Conservation (phyloP, 2,797 vertebrate species). For the Nyctibius grandis region DNA sequence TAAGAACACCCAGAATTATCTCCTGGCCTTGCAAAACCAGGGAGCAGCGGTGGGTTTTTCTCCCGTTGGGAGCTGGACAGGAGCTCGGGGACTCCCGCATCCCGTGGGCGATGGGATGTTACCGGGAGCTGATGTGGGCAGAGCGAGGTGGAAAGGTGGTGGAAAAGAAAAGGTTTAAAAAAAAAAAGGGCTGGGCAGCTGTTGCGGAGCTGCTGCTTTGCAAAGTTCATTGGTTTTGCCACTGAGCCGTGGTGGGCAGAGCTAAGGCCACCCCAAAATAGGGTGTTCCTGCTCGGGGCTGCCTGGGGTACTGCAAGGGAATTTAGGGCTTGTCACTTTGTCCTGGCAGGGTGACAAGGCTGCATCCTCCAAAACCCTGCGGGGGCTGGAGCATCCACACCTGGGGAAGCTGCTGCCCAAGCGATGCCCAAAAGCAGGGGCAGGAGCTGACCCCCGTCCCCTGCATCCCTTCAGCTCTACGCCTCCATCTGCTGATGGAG, state of each 20-base stretch:
- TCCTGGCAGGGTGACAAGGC: not conserved
- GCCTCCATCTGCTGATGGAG: not conserved
- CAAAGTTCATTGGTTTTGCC: not conserved
- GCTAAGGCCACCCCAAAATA: not conserved
- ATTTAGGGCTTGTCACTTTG: rapidly evolving
- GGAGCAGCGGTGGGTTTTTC: rapidly evolving
- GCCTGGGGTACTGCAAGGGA: rapidly evolving
- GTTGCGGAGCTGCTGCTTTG: not conserved
- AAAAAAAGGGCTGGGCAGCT: not conserved
- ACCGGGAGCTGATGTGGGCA: not conserved
- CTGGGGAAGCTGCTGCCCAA: not conserved
- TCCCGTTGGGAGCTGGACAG: rapidly evolving
- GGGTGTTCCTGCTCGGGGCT: not conserved
- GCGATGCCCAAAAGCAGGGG: rapidly evolving
- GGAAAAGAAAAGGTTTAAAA: not conserved
- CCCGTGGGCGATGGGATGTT: rapidly evolving
- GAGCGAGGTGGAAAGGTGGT: not conserved
- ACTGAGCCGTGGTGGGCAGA: not conserved
- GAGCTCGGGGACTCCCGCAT: not conserved
- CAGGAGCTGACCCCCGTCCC: not conserved
- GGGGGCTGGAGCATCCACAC: rapidly evolving
- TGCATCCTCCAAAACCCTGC: not conserved
- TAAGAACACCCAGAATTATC: not conserved
- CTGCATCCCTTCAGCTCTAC: not conserved
- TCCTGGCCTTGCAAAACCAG: not conserved